Evolutionary conservation across 2,113 vertebrate genomes (phyloP).

Genomic region (Amphilophus citrinellus): DNA sequence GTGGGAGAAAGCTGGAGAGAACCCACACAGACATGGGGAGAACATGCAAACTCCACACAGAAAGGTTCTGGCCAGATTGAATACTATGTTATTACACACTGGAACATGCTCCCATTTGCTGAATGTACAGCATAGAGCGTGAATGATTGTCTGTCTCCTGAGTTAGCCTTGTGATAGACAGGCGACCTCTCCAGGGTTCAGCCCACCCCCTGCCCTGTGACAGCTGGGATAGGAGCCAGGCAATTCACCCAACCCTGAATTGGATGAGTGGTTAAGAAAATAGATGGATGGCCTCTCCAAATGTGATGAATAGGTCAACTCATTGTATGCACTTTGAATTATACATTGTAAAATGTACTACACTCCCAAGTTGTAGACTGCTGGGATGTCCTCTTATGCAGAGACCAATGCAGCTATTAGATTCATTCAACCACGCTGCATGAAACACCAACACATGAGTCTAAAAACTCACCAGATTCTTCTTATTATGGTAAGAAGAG

Average conservation of each 20-base stretch:
- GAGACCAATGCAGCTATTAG: not conserved
- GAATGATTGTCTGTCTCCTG: not conserved
- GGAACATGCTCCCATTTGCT: not conserved
- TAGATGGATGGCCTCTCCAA: not conserved
- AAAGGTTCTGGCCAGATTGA: too few relatives aligned
- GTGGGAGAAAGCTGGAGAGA: too few relatives aligned
- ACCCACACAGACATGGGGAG: too few relatives aligned
- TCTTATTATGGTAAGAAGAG: not conserved
- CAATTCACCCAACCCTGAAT: not conserved
- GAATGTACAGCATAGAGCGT: not conserved
- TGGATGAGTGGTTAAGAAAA: constrained; percentile 2
- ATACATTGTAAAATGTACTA: not conserved
- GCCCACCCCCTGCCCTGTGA: not conserved
- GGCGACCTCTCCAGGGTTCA: not conserved
- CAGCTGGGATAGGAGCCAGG: not conserved
- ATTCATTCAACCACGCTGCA: not conserved
- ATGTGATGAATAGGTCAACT: not conserved
- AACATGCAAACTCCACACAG: too few relatives aligned
- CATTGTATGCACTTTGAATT: not conserved
- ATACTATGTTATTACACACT: not conserved
- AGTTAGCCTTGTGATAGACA: not conserved
- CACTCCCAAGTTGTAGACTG: not conserved
- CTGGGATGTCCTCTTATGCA: not conserved
- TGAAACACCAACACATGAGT: not conserved
- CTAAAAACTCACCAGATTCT: not conserved